Percentiles rank a stretch among this genome's conserved stretches.
Conservation (phyloP, 1,140 invertebrate genomes). For the Platyscapa corneri region DNA sequence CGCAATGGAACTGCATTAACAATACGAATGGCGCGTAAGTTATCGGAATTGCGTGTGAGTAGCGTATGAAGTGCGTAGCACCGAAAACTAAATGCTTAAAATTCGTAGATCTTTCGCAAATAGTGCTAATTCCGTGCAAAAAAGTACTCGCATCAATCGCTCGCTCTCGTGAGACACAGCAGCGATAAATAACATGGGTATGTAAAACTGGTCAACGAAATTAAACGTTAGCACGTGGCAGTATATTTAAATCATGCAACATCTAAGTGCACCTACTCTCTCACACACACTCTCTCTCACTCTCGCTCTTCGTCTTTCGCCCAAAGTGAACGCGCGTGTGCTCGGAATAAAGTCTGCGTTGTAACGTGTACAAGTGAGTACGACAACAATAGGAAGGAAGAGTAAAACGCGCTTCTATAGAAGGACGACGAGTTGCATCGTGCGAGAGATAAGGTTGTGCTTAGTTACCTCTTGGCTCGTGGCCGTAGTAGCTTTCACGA, state of each 20-base stretch:
- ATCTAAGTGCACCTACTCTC: conserved; percentile 51
- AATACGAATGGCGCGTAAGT: too few relatives aligned
- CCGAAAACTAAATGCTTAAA: too few relatives aligned
- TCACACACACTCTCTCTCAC: too few relatives aligned
- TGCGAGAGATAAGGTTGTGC: conserved; percentile 54
- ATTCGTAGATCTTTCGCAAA: too few relatives aligned
- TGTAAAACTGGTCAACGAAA: not conserved
- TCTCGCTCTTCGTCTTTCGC: not conserved
- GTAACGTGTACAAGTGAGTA: not conserved
- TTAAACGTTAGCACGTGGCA: conserved; percentile 26
- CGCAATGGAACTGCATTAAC: too few relatives aligned
- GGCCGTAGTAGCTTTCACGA: conserved; percentile 66
- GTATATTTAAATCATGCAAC: conserved; percentile 56
- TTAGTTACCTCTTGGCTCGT: conserved; percentile 67
- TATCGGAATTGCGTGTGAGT: too few relatives aligned
- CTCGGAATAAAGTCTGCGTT: not conserved
- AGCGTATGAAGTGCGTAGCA: too few relatives aligned
- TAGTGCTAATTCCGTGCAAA: too few relatives aligned
- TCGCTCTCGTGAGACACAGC: not conserved
- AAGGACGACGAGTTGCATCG: not conserved
- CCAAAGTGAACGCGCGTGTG: not conserved
- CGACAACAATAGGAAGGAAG: conserved; percentile 10
- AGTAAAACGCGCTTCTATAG: not conserved
- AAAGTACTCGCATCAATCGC: too few relatives aligned
- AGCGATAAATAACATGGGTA: not conserved